Evolutionary conservation across 1,140 invertebrate genomes (phyloP), one percentile per base, ranked within the genome.

Genomic region (Tachypleus tridentatus): DNA sequence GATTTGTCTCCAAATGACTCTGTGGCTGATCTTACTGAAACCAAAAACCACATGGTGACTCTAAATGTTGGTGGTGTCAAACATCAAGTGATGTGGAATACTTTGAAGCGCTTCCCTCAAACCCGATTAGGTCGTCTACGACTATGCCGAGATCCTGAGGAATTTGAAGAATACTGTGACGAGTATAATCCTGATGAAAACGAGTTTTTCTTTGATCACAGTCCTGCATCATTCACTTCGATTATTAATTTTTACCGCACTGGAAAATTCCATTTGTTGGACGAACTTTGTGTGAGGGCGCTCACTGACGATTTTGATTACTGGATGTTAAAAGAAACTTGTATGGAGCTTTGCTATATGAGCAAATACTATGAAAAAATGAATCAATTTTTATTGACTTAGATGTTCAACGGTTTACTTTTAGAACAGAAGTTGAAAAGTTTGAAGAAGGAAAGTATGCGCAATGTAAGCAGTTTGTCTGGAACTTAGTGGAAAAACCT

Each of bases 371-470:
- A 98, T 78, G 94, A 98, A 79, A 82, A 65, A 98, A 97, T 77
- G 95, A 98, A 78, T 91, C 97, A 76, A 94, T 98, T 3, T 93
- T 95, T 80, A 95, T 98, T 80, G 95, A 98, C 77, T 98, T 98
- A 89, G 82, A 93, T 58, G 98, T 98, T 77, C 95, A 98, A 79
- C 93, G 93, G 8, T 94, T 98, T 77, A 93, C 90, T 56, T 80
- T 98, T 59, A 79, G 91, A 29, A 82, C 93, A 5, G 93, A 97
- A 74, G 92, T 95, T 76, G 94, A 98, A 76, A 91, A 97, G 75
- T 98, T 97, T 76, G 94, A 94, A 48, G 88, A 93, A 69, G 93
- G 93, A 65, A 86, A 87, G 73, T 96, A 90, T 78, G 88, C 92
- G 57, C 88, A 91, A 73, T 97, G 95, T 79, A 91, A 97, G 78